Conservation (phyloP, 30 jellyfish, hydroid and myxozoan genomes). For the Aurelia sp. region DNA sequence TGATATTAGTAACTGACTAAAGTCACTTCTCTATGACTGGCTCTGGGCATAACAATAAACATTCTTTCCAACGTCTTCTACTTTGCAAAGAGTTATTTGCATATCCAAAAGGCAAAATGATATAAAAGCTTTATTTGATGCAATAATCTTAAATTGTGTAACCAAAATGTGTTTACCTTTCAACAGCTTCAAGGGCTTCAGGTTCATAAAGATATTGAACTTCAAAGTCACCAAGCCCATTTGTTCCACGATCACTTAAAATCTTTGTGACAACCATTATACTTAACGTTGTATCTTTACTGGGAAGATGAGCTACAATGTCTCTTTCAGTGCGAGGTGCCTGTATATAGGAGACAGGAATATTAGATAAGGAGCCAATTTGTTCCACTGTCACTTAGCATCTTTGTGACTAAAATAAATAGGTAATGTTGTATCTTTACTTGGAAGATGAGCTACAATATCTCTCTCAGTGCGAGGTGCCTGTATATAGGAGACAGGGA, state of each 20-base stretch:
- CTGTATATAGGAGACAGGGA: not conserved
- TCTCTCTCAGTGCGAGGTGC: conserved; percentile 72
- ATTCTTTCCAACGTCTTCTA: too few relatives aligned
- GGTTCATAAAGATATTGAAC: conserved; percentile 93
- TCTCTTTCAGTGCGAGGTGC: conserved; percentile 72
- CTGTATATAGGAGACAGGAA: not conserved
- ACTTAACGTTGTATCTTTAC: conserved; percentile 84
- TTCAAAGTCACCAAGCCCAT: conserved; percentile 95
- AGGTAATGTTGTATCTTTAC: conserved; percentile 83
- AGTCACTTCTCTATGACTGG: too few relatives aligned
- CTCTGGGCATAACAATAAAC: too few relatives aligned
- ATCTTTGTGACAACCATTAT: conserved; percentile 98
- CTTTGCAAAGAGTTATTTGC: too few relatives aligned
- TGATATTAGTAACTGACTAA: too few relatives aligned
- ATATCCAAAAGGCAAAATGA: too few relatives aligned
- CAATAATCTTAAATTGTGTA: too few relatives aligned
- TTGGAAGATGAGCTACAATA: conserved; percentile 82
- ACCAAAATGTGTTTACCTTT: conserved; percentile 44
- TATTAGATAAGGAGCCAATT: conserved; percentile 42
- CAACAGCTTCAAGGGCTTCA: conserved; percentile 88
- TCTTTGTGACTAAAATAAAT: conserved; percentile 95
- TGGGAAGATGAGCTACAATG: conserved; percentile 83
- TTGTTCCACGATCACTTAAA: conserved; percentile 97
- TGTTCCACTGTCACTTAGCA: conserved; percentile 94
- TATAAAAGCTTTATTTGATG: too few relatives aligned